Base-by-base conservation (phyloP, 1,140 invertebrate species). In the Heliothis subflexa region DNA sequence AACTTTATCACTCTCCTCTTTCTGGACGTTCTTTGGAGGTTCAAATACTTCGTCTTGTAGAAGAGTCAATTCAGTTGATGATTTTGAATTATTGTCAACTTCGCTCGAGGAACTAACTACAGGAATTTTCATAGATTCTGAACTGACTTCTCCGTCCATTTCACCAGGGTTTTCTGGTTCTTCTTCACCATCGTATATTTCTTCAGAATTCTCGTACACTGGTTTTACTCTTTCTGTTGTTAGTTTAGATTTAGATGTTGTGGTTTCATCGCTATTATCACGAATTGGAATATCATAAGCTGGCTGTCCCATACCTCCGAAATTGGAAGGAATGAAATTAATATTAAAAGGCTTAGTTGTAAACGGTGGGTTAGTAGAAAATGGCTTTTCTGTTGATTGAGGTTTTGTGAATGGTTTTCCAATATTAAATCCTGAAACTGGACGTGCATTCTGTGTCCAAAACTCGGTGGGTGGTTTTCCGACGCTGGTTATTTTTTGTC, bases 61-160 rank as follows among this genome's bases (percentile, higher is more conserved):
- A 13, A 89, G 70, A 50, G 82, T 81, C n/a, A 84, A n/a, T 45
- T 84, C 79, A 21, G 79, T 82, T 10, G 88, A 84, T 47, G 83
- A 78, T 78, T 84, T 86, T n/a, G 82, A 78, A 71, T 61, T 71
- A 14, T 71, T 83, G 54, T 86, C 78, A 18, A 77, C 50, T 79
- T 91, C 87, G 75, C 62, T 85, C 45, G 90, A 89, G 18, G 88
- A 79, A 82, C 84, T 91, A 2, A 95, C 81, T 52, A 95, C 86
- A 45, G 94, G 93, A 50, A 95, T 80, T 86, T 93, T 95, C 86
- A 93, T 91, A 7, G 93, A 95, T 85, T 94, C 94, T 78, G 88
- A 90, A 81, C 92, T 92, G n/a, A 93, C 85, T 89, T 95, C 91
- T 54, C 93, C 93, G 74, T 90, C 89, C 28, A 81, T 79, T 74